Conservation (phyloP, 1,140 invertebrate species). For the Lordiphosa clarofinis region DNA sequence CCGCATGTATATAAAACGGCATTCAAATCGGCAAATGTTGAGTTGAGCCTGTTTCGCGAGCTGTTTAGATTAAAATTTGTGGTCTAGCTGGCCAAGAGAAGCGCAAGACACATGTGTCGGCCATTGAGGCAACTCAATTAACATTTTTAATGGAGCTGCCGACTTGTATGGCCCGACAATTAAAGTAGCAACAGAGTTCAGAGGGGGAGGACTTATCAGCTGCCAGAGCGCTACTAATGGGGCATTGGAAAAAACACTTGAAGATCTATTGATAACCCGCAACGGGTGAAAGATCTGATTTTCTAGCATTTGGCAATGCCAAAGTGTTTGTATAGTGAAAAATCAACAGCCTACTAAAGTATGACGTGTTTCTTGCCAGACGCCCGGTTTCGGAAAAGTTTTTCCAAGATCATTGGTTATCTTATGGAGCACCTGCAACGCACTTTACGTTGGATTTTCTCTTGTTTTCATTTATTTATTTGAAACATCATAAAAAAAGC, state of each 20-base stretch:
- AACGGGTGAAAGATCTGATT: constrained; percentile 22
- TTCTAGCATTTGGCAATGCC: constrained; percentile 2
- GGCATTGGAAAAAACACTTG: constrained; percentile 48
- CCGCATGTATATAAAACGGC: constrained; percentile 69
- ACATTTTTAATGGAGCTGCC: constrained; percentile 72
- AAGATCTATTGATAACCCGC: constrained; percentile 25
- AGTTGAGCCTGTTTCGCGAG: constrained; percentile 58
- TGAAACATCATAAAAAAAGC: constrained; percentile 63
- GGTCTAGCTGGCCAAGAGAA: constrained; percentile 34
- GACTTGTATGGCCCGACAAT: constrained; percentile 67
- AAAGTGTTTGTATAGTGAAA: constrained; percentile 4
- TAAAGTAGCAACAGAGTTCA: constrained; percentile 30
- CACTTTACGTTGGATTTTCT: constrained; percentile 24
- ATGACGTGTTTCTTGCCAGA: constrained; percentile 3
- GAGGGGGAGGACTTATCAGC: constrained; percentile 44
- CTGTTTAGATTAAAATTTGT: constrained; percentile 73
- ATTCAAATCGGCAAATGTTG: constrained; percentile 55
- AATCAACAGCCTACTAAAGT: constrained; percentile 5
- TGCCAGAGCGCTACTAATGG: constrained; percentile 63
- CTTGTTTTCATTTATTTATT: constrained; percentile 59
- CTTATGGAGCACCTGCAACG: constrained; percentile 9
- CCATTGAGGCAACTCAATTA: constrained; percentile 72
- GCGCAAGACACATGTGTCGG: constrained; percentile 34
- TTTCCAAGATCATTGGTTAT: background rate
- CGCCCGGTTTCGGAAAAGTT: constrained; percentile 1